phyloP scores from a whole-genome alignment of 2,888 invertebrate species.

The Nipponacmea schrenckii region DNA sequence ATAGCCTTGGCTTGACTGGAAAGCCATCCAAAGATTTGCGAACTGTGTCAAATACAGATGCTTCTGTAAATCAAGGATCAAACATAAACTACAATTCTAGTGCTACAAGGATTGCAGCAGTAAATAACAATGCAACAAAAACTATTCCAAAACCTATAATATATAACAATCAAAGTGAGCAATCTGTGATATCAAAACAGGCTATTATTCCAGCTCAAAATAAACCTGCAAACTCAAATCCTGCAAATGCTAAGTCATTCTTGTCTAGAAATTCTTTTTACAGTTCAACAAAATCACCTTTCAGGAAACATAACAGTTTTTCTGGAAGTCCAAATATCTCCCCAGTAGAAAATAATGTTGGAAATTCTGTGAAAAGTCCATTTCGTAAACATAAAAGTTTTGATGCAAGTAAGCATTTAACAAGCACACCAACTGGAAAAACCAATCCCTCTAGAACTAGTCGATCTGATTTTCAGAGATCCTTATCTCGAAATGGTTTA shows the following conservation, averaged over 20 bases:
- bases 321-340: conserved; percentile 9
- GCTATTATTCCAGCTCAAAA: not conserved
- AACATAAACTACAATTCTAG: not conserved
- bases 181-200: too few species aligned
- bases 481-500: not conserved
- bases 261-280: not conserved
- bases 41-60: not conserved
- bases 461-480: not conserved
- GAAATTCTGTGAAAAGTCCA: not conserved
- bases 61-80: not conserved
- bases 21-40: conserved; percentile 18
- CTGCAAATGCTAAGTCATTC: not conserved
- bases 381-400: conserved; percentile 39
- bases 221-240: not conserved
- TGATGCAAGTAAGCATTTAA: conserved; percentile 9
- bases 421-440: not conserved
- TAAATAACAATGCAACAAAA: not conserved
- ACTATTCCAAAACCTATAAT: not conserved
- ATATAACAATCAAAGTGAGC: not conserved
- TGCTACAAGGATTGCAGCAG: not conserved
- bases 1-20: conserved; percentile 12
- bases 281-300: conserved; percentile 19
- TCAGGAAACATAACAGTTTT: conserved; percentile 30
- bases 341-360: not conserved
- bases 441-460: not conserved